Base-by-base conservation (phyloP, 2,888 invertebrate species). In the Papilio elwesi region DNA sequence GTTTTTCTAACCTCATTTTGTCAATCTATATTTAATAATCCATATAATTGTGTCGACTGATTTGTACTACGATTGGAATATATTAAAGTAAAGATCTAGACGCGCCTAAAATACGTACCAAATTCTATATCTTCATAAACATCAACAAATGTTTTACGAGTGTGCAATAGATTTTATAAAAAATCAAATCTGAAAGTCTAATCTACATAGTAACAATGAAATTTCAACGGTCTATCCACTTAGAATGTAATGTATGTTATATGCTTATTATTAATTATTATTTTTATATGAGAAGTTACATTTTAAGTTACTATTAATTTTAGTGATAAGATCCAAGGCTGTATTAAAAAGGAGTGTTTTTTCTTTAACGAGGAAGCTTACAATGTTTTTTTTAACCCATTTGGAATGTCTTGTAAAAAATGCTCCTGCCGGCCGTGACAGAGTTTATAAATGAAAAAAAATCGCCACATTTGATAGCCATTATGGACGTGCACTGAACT, bases 271-370 rank as follows among this genome's bases (percentile, higher is more conserved):
- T 81, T 82, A 82, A 83, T 80, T 82, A 84, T 86, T 90, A 90
- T 91, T 92, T 92, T 92, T 91, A 87, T 91, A 91, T 87, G 90
- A 92, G 92, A 89, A 84, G 90, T 90, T 92, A 88, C 88, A 87
- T 86, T 91, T 92, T 93, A 92, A 92, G 91, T 92, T 92, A 89
- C 77, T 77, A 81, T 87, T 91, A 90, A 89, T 90, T 91, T 86
- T 91, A 92, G 90, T 80, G 79, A 79, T 93, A 93, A 92, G 91
- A 86, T 91, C 90, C 92, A 93, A 92, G 93, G 93, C 93, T 93
- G 93, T 93, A 93, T 92, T 92, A 91, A 85, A 83, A 82, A 82
- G 91, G 90, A 89, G 90, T 91, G 86, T 92, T 90, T 90, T 88
- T 89, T 85, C 80, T 83, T 81, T 83, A 85, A 84, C 83, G 75